Evolutionary conservation across 2,888 invertebrate species (phyloP), one percentile per base, ranked within the genome.

Genomic region (Brenthis ino): DNA sequence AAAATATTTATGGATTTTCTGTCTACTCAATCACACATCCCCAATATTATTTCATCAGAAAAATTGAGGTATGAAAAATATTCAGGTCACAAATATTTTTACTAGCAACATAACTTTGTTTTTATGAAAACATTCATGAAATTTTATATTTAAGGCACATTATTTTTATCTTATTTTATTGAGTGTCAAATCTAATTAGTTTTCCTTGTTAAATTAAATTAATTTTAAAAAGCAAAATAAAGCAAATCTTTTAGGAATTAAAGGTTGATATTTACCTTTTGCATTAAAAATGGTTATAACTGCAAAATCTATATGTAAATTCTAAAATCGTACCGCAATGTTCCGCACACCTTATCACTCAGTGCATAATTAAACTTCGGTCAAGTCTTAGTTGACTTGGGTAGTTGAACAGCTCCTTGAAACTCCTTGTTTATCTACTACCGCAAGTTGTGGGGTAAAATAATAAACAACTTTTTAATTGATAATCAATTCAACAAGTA

Each of bases 331-430:
- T 81, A 80, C 82, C 84, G 86, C 84, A 83, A 80, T 87, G 88
- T 87, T 81, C 81, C 77, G 76, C 72, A 76, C 84, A 86, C 82
- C 89, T 84, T 82, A 84, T 85, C 87, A 79, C 82, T 84, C 85
- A 85, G 86, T 88, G 89, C 89, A 91, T 92, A 91, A 92, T 91
- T 92, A 91, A 91, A 89, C 83, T 88, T 79, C 78, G 88, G 85
- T 88, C 88, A 89, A 89, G 84, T 87, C 81, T 74, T 81, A 81
- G 85, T 83, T 83, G 85, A 87, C 87, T 86, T 84, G 80, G 79
- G 75, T 85, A 85, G 83, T 85, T 83, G 78, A 79, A 79, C 78
- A 79, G 77, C 79, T 81, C 80, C 75, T 75, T 75, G 86, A 85
- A 82, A 86, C 85, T 86, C 85, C 86, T 88, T 86, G 88, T 89